Evolutionary conservation across 2,797 vertebrate genomes (phyloP).

Genomic region (Epinephelus malabaricus): DNA sequence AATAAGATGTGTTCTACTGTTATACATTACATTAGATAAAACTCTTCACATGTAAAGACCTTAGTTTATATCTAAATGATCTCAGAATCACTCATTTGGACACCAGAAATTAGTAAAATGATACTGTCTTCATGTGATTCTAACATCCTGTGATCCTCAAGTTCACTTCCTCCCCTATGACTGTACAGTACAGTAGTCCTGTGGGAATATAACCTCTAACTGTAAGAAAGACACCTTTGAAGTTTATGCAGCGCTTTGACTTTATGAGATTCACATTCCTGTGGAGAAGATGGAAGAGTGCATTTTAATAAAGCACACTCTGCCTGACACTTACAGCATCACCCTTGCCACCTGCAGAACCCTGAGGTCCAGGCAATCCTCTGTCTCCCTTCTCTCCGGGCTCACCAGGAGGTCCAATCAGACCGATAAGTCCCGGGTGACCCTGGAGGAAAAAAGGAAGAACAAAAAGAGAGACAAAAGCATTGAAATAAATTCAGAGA

Average conservation of each 20-base stretch:
- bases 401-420: conserved; percentile 89
- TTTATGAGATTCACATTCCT: conserved; percentile 19
- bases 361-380: conserved; percentile 95
- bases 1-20: not conserved
- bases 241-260: conserved; percentile 6
- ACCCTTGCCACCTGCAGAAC: conserved; percentile 92
- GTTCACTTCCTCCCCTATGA: not conserved
- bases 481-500: not conserved
- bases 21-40: not conserved
- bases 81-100: not conserved
- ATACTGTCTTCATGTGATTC: not conserved
- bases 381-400: conserved; percentile 92
- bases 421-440: conserved; percentile 89
- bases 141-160: not conserved
- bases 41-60: not conserved
- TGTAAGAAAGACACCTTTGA: not conserved
- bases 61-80: not conserved
- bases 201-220: not conserved
- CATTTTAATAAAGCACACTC: conserved; percentile 6
- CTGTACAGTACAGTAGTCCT: not conserved
- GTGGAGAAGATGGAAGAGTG: not conserved
- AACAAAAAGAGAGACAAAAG: conserved; percentile 6
- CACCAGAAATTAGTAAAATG: not conserved
- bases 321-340: conserved; percentile 88
- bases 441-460: conserved; percentile 72